Base-by-base conservation (phyloP, 2,113 vertebrate species). In the Cebus imitator region DNA sequence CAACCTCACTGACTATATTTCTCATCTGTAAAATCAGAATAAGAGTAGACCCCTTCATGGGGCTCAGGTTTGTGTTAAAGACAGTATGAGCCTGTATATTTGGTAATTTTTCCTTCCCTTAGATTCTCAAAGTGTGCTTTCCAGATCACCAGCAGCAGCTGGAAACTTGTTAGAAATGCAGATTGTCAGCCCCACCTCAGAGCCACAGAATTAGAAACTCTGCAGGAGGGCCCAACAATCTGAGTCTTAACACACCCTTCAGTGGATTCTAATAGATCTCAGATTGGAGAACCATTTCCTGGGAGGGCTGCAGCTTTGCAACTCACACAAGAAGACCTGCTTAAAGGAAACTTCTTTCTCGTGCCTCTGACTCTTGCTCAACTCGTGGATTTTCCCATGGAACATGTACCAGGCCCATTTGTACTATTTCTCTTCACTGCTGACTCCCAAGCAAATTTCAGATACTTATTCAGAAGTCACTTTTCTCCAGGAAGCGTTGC, bases 61-160 rank as follows among this genome's bases (percentile, higher is more conserved):
- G 23, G 11, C 13, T 25, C 12, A 6, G 32, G 7, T 8, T 37
- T 45, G 40, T 32, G 17, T 40, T 43, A 6, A 68, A 3, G 10
- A 2, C 9, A 1, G 18, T 3, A 4, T 11, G 61, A 68, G 9
- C 0, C 45, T 6, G 4, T 1, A 2, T 1, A 11, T 25, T 50
- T 37, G 23, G 32, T 27, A 8, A 40, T 21, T 18, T n/a, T 70
- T 61, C 21, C 20, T 72, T 40, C 21, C 66, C 48, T 81, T n/a
- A 14, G 48, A n/a, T 37, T 72, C 80, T 85, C 80, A 30, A 43
- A 23, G 10, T 2, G 25, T 8, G 72, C 32, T 30, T 70, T 80
- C n/a, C 43, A 50, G 12, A 16, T 30, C 73, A 23, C 35, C 40
- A 21, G 18, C 37, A 6, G 10, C 30, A 55, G 18, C 40, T 43